Base-by-base conservation (phyloP, 1,140 invertebrate species). In the Fopius arisanus region DNA sequence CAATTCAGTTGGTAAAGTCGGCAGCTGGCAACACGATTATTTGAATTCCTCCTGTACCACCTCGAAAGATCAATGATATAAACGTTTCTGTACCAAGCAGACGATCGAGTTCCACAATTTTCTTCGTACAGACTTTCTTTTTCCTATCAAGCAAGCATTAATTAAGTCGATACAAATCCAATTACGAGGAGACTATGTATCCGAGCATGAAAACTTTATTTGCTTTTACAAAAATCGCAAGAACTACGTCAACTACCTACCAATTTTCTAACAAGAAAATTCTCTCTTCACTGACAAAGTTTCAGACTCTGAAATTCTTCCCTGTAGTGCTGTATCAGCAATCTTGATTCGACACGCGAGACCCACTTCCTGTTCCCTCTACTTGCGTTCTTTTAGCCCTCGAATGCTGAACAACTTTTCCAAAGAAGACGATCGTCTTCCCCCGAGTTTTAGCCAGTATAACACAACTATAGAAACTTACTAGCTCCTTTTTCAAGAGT, bases 401-500 rank as follows among this genome's bases (percentile, higher is more conserved):
- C 67, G 26, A 41, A 48, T 54, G 26, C 43, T 12, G 2, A 48
- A 48, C 43, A 48, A 48, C 43, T 48, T 48, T 48, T 48, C 43
- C 7, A 48, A 48, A 48, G 43, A 48, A n/a, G 7, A 48, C 43
- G 43, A 48, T 63, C 59, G 23, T 63, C 59, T 67, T 67, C 5
- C 65, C 37, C 65, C 37, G 28, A 67, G 37, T 31, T 67, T 67
- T 67, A 37, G 19, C 29, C 59, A 63, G 59, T 63, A 31, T 63
- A 63, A 63, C 59, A 12, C 59, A 66, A 66, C 16, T 69, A 72
- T 41, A 72, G 33, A 72, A 72, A 72, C 59, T 72, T 72, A 14
- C 10, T 65, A 37, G 31, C 26, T 65, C 63, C 40, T 51, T 66
- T 33, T 67, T 2, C 65, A 37, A 21, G 28, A 12, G 14, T 23